Evolutionary conservation across 2,888 invertebrate genomes (phyloP), one percentile per base, ranked within the genome.

Genomic region (Cordilura impudica): DNA sequence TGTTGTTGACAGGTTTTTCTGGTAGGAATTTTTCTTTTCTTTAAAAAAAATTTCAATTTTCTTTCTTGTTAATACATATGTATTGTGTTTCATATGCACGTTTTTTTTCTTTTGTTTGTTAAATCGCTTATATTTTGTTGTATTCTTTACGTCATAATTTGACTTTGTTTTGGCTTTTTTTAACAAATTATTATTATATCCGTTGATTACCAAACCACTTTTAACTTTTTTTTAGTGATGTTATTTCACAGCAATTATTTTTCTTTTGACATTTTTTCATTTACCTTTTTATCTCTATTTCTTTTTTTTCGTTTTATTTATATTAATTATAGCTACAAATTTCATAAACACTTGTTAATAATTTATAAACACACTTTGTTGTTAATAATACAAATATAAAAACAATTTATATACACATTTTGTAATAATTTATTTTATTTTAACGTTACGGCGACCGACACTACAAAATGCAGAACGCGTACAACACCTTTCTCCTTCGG

Each of bases 401-500:
- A 26, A 60, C 65, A 58, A 61, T 47, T 69, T 65, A 51, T 65
- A 61, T 51, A 58, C 56, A 70, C 39, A 39, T 66, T 65, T 56
- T 23, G 19, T 19, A 26, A 14, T 45, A 21, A 12, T 19, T 58
- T 10, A 45, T 31, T 7, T 43, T 43, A 43, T 19, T 47, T 16
- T 47, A 58, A 53, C 47, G 47, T 63, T 49, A 51, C 69, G 75
- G 63, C 75, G 63, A 72, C 71, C 61, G 79, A 72, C 54, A 67
- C 14, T 43, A 56, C 16, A 45, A 21, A 35, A 29, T 39, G 5
- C 35, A 19, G 4, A 60, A 66, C 51, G 54, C 71, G 67, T 71
- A 77, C 75, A 75, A 79, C 81, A 76, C 71, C 66, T 78, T 77
- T 51, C 67, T 61, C 53, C 75, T 69, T 75, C 75, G 77, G 77